Base-by-base conservation (phyloP, 2,888 invertebrate genomes). In the Himalopsyche anomala region DNA sequence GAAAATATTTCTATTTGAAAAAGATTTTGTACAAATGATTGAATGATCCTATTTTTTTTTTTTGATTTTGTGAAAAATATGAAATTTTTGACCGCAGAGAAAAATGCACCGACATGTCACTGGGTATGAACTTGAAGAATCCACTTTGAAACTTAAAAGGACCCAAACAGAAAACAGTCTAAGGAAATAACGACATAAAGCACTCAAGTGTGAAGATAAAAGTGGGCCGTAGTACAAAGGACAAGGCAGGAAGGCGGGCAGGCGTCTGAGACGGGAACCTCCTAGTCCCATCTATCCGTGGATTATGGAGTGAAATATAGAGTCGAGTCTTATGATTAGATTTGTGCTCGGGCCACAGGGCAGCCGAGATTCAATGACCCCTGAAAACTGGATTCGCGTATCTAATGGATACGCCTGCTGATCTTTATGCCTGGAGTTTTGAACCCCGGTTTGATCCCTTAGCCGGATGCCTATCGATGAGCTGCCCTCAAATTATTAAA, bases 241-340 rank as follows among this genome's bases (percentile, higher is more conserved):
- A 69, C 83, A 51, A 40, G 62, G 42, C 79, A 28, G 40, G 74
- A 55, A 28, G 80, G 80, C 40, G 62, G n/a, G 40, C 69, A 85
- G 51, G 45, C 17, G 40, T 17, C 19, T 38, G 40, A 36, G 56
- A 82, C 36, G 56, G 42, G 54, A 36, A n/a, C 38, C 62, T 54
- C n/a, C 55, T 84, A 62, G 81, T 54, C 62, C 85, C 86, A 87
- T 87, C 85, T 84, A 88, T 87, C 87, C 82, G 36, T 80, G 88
- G 88, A 88, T 88, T 88, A 88, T 85, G 85, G 88, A 74, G 87
- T 85, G 85, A 87, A 86, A 87, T 87, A 88, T 88, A 87, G 86
- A 84, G 82, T 80, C 84, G 79, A 80, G 86, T 85, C 86, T 84
- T 86, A 86, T 88, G 88, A 88, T 88, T 88, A 88, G 87, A 87